These are phyloP conservation scores for Tridacna crocea DNA, from an alignment of 2,888 invertebrate species.

Conservation along the genomic window DNA sequence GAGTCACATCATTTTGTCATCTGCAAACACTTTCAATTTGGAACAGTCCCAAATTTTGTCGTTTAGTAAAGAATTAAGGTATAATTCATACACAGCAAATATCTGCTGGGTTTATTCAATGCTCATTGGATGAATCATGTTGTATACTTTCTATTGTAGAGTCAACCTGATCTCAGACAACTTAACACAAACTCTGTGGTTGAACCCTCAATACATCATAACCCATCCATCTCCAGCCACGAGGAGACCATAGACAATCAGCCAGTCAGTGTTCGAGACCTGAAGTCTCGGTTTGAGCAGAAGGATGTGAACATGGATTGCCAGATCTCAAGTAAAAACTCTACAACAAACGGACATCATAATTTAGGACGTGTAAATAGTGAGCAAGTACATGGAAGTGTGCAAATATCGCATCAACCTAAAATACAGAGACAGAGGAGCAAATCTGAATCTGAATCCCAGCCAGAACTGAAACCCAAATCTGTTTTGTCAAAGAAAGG, in stretches of 20 bases:
- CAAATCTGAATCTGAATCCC: slow-evolving; percentile 76
- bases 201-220: slow-evolving; percentile 24
- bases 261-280: slow-evolving; percentile 70
- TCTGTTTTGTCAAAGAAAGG: slow-evolving; percentile 76
- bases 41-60: no score
- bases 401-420: slow-evolving; percentile 10
- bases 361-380: slow-evolving; percentile 29
- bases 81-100: no score
- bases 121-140: no score
- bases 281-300: slow-evolving; percentile 76
- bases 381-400: slow-evolving; percentile 18
- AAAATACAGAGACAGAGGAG: slow-evolving; percentile 69
- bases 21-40: no score
- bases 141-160: slow-evolving; percentile 43
- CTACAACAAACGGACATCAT: slow-evolving; percentile 14
- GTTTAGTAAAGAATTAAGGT: no score
- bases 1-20: no score
- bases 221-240: neutral
- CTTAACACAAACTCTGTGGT: slow-evolving; percentile 45
- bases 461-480: slow-evolving; percentile 72
- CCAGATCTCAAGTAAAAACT: neutral
- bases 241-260: slow-evolving; percentile 32
- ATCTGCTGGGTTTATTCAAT: no score
- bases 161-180: slow-evolving; percentile 59
- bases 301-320: neutral